These are phyloP conservation scores for Chrysopilus asiliformis DNA, from an alignment of 2,888 invertebrate species.

Conservation along the genomic window DNA sequence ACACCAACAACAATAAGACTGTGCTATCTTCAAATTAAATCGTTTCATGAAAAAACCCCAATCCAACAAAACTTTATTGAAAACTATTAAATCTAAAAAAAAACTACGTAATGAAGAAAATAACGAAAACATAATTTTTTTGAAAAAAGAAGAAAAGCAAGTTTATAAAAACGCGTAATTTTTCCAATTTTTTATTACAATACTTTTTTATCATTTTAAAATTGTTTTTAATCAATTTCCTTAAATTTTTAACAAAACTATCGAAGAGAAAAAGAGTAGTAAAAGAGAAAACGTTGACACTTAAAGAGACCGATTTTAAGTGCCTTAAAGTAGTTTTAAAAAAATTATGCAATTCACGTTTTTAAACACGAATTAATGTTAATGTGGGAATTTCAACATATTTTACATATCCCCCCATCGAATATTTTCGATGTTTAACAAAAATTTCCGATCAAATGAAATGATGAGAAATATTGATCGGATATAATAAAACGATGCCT, in stretches of 20 bases:
- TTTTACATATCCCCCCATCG: no score
- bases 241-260: conserved; percentile 1
- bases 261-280: conserved; percentile 1
- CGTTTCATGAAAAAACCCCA: no score
- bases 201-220: conserved; percentile 1
- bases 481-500: no score
- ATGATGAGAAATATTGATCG: no score
- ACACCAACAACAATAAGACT: conserved; percentile 13
- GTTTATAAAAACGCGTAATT: background rate
- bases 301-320: conserved; percentile 7
- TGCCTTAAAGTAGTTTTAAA: conserved; percentile 8
- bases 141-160: no score
- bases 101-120: conserved; percentile 1
- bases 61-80: conserved; percentile 1
- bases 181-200: conserved; percentile 3
- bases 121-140: conserved; percentile 1
- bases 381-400: no score
- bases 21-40: conserved; percentile 11
- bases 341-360: no score
- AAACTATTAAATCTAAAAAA: conserved; percentile 1
- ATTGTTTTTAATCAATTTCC: conserved; percentile 2
- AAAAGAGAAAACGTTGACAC: no score
- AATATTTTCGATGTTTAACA: no score
- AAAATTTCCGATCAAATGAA: no score
- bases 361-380: no score